phyloP scores from a whole-genome alignment of 2,113 vertebrate species.

The Dermatemys mawii region DNA sequence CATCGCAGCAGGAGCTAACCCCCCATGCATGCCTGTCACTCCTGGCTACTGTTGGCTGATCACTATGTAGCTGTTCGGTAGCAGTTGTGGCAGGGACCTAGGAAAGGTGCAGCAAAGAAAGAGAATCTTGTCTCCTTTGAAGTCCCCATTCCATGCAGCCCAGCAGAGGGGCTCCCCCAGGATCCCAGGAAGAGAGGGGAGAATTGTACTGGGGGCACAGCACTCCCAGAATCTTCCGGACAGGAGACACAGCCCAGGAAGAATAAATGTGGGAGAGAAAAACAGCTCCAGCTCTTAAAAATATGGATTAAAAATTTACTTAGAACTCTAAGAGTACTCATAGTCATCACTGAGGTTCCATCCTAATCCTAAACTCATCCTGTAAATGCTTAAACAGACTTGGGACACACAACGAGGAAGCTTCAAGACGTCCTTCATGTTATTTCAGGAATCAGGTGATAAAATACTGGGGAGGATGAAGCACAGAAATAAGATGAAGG shows the following conservation, averaged over 20 bases:
- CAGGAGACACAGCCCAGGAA: rapidly evolving
- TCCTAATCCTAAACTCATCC: background rate
- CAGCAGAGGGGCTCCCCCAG: background rate
- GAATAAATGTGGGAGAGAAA: background rate
- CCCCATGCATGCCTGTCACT: background rate
- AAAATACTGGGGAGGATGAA: background rate
- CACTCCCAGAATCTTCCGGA: rapidly evolving
- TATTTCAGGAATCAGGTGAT: background rate
- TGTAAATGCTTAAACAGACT: background rate
- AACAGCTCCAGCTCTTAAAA: background rate
- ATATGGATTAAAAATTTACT: background rate
- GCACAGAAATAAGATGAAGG: background rate
- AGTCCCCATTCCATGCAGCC: background rate
- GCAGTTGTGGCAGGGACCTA: rapidly evolving
- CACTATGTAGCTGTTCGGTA: rapidly evolving
- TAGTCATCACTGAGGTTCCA: background rate
- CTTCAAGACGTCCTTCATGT: background rate
- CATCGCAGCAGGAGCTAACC: rapidly evolving
- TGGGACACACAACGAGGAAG: background rate
- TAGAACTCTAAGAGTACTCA: rapidly evolving
- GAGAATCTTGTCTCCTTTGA: background rate
- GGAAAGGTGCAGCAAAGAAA: background rate
- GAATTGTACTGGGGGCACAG: background rate
- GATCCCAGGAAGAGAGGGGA: background rate
- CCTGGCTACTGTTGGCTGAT: background rate